Percentiles rank a stretch among this genome's conserved stretches.
Evolutionary conservation across 2,888 invertebrate genomes (phyloP).

Genomic region (Caenorhabditis wallacei): DNA sequence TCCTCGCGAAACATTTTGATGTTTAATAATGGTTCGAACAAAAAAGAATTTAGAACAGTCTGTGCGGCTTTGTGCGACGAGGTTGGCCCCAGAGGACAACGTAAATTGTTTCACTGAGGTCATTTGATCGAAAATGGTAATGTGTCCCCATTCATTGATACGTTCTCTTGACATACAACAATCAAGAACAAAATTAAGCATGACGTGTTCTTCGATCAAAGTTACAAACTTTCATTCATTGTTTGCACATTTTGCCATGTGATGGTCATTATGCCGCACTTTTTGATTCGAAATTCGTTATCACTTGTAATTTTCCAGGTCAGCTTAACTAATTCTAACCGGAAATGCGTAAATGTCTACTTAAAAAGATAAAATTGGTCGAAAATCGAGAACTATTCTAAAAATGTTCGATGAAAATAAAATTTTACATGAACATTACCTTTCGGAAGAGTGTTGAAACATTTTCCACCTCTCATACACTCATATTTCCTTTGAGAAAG

Average conservation of each 20-base stretch:
- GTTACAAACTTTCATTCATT: conserved; percentile 29
- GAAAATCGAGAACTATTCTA: conserved; percentile 3
- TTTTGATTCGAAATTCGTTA: conserved; percentile 13
- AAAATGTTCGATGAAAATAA: not conserved
- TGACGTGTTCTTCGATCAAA: conserved; percentile 39
- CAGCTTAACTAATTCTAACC: conserved; percentile 40
- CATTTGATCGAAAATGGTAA: conserved; percentile 2
- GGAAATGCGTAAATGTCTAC: conserved; percentile 53
- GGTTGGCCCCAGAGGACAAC: conserved; percentile 12
- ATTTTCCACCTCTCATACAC: conserved; percentile 63
- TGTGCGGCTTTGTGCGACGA: conserved; percentile 4
- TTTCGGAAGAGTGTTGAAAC: conserved; percentile 69
- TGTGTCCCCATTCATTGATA: conserved; percentile 19
- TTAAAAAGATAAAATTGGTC: conserved; percentile 8
- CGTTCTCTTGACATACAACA: conserved; percentile 11
- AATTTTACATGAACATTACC: conserved; percentile 37
- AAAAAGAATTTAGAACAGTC: conserved; percentile 1
- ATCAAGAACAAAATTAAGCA: conserved; percentile 38
- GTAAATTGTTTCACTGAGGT: not conserved
- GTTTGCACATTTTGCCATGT: conserved; percentile 12
- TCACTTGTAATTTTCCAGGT: conserved; percentile 17
- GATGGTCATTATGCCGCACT: conserved; percentile 14
- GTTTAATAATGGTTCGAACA: conserved; percentile 19
- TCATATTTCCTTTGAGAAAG: conserved; percentile 63
- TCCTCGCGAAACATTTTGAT: conserved; percentile 6